Base-by-base conservation (phyloP, 2,797 vertebrate species). In the Vireo griseus region DNA sequence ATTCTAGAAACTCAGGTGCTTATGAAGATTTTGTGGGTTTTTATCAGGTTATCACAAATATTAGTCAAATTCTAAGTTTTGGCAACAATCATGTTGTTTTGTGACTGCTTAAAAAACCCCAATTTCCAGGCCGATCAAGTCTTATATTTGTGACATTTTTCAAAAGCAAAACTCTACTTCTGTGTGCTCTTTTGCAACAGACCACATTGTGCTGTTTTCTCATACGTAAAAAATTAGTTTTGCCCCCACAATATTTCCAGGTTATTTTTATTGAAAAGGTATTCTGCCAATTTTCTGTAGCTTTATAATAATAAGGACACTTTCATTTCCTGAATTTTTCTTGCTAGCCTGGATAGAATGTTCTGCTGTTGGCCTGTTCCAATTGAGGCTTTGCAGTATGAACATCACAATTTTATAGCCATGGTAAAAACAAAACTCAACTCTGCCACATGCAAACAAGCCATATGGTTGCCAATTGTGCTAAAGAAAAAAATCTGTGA, bases 181-280 rank as follows among this genome's bases (percentile, higher is more conserved):
- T 31, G 3, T 45, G 2, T 66, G 37, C 26, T n/a, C 15, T 75
- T 68, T 54, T 58, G 13, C 28, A 48, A 18, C 6, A 59, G n/a
- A 62, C 3, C 0, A 11, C 44, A 24, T 4, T 26, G 16, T 59
- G 13, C 15, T 51, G 4, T 51, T 83, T 75, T 47, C 10, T 37
- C 7, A 16, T 19, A 13, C 1, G 1, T 11, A 22, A 45, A 50
- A 55, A 50, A n/a, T 3, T 6, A 10, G 2, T 1, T 8, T 21
- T 5, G 5, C 5, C 7, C 9, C 16, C 5, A 0, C 11, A 39
- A 19, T 39, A 39, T 71, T 77, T 71, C 21, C 1, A 44, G 0
- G 1, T 45, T 88, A 31, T 33, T 33, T 42, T 48, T 76, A 57
- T 24, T 44, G 17, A 20, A 35, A 78, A 59, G 3, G 2, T 13